Conservation (phyloP, 1,140 invertebrate species). For the Calliphora vicina region DNA sequence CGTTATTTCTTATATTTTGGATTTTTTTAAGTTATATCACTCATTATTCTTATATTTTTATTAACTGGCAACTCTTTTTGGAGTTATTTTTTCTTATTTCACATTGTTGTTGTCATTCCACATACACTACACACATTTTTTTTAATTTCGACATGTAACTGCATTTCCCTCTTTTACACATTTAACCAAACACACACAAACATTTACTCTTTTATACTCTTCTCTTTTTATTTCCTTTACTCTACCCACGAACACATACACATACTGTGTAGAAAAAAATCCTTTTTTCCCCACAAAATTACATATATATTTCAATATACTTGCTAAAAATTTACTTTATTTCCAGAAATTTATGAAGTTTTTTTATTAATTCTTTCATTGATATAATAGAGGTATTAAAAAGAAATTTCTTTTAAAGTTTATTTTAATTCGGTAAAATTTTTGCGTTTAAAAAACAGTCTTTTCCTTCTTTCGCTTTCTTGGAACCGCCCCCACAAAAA, state of each 20-base stretch:
- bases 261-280: neutral
- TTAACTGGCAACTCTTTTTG: neutral
- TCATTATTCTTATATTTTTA: neutral
- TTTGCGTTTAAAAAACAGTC: neutral
- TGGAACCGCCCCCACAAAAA: conserved; percentile 31
- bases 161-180: conserved; percentile 32
- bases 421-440: neutral
- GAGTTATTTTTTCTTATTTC: neutral
- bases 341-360: neutral
- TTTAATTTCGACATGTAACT: neutral
- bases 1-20: neutral
- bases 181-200: neutral
- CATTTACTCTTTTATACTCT: neutral
- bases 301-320: too few species aligned
- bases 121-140: neutral
- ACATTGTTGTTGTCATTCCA: neutral
- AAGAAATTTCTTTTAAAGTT: neutral
- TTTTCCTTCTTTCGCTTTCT: neutral
- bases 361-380: neutral
- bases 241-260: conserved; percentile 2
- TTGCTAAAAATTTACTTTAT: too few species aligned
- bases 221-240: neutral
- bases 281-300: neutral
- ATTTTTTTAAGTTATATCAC: neutral
- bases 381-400: too few species aligned